phyloP scores from a whole-genome alignment of 2,113 vertebrate species.

The Vombatus ursinus region DNA sequence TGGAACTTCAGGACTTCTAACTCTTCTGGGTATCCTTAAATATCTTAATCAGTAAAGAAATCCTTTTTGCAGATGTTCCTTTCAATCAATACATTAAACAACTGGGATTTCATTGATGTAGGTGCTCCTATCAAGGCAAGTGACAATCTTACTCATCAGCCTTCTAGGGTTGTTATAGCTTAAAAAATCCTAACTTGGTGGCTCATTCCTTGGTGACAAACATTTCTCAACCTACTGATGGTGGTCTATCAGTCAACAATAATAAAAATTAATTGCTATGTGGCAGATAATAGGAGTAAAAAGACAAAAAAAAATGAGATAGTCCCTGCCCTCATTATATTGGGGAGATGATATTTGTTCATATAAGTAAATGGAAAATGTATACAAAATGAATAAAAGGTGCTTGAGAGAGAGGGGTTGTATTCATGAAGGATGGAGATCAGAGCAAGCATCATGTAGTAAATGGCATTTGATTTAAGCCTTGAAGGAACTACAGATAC shows the following conservation, averaged over 20 bases:
- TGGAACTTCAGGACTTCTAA: not conserved
- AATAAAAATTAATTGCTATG: not conserved
- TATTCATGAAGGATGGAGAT: not conserved
- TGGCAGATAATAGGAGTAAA: not conserved
- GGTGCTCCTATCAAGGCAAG: not conserved
- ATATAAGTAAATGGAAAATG: not conserved
- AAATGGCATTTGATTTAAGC: not conserved
- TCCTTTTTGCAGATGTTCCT: not conserved
- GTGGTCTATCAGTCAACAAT: not conserved
- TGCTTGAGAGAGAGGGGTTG: fast-evolving
- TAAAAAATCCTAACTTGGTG: not conserved
- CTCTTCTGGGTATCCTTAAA: not conserved
- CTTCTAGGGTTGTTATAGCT: not conserved
- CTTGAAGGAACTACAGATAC: not conserved
- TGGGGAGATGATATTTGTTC: not conserved
- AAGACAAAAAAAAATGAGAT: not conserved
- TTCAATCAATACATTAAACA: not conserved
- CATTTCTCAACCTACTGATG: not conserved
- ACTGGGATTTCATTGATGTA: not conserved
- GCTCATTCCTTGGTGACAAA: not conserved
- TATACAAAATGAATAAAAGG: not conserved
- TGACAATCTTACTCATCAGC: not conserved
- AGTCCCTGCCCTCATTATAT: not conserved
- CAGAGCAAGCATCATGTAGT: not conserved
- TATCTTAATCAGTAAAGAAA: not conserved